A percentile compares a stretch with the other conserved stretches of the same genome.
Evolutionary conservation across 2,797 vertebrate species (phyloP).

Genomic region (Anomalospiza imberbis): DNA sequence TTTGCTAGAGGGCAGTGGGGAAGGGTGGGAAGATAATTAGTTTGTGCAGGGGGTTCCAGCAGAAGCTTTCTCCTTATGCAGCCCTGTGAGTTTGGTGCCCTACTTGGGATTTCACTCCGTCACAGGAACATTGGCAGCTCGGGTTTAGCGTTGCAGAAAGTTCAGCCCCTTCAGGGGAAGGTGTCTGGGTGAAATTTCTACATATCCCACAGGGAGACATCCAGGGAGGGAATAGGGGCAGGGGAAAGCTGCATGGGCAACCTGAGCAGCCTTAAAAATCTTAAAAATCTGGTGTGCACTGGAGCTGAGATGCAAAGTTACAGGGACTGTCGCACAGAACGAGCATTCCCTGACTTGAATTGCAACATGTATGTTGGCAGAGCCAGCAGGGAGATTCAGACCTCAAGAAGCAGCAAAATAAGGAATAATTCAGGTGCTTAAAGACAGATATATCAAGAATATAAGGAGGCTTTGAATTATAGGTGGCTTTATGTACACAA

Average conservation of each 20-base stretch:
- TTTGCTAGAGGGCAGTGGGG: constrained; percentile 42
- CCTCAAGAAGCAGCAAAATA: background rate
- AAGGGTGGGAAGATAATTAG: constrained; percentile 51
- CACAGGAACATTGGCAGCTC: background rate
- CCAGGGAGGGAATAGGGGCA: background rate
- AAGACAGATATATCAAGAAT: background rate
- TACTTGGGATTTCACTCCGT: constrained; percentile 36
- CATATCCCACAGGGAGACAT: background rate
- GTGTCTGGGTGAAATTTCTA: background rate
- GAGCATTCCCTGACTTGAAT: background rate
- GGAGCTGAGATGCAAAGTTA: background rate
- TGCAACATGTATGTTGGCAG: background rate
- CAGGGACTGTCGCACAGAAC: background rate
- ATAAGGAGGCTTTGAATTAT: background rate
- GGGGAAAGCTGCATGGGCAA: background rate
- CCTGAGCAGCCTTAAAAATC: background rate
- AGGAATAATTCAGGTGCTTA: background rate
- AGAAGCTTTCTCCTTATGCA: background rate
- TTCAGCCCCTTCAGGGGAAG: background rate
- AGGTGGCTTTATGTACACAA: fast-evolving
- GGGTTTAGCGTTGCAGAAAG: background rate
- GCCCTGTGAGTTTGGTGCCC: constrained; percentile 1
- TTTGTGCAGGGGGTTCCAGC: constrained; percentile 33
- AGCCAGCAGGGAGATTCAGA: background rate
- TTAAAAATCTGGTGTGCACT: background rate